Percentiles rank a stretch among this genome's conserved stretches.
phyloP scores from a whole-genome alignment of 2,888 invertebrate species.

The Polymixis lichenea region DNA sequence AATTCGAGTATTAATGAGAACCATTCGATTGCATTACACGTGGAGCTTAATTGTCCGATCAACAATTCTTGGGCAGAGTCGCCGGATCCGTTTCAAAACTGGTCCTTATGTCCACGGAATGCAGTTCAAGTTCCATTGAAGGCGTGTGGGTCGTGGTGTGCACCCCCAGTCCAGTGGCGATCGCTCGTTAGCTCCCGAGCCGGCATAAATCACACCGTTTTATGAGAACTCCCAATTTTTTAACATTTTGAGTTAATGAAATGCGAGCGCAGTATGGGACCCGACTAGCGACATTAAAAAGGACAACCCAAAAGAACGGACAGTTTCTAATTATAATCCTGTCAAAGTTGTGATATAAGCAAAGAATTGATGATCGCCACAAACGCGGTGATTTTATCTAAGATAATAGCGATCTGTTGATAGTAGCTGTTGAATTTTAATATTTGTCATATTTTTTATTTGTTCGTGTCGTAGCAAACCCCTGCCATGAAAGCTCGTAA shows the following conservation, averaged over 20 bases:
- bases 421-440: slow-evolving; percentile 83
- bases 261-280: slow-evolving; percentile 90
- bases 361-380: slow-evolving; percentile 88
- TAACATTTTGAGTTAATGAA: slow-evolving; percentile 87
- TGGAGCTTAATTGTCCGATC: slow-evolving; percentile 73
- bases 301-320: slow-evolving; percentile 88
- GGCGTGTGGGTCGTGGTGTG: slow-evolving; percentile 37
- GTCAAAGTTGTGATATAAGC: slow-evolving; percentile 88
- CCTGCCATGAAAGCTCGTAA: slow-evolving; percentile 64
- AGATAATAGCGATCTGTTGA: slow-evolving; percentile 83
- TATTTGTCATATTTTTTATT: slow-evolving; percentile 78
- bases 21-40: slow-evolving; percentile 67
- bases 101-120: slow-evolving; percentile 41
- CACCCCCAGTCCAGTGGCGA: slow-evolving; percentile 81
- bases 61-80: slow-evolving; percentile 53
- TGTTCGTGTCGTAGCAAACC: slow-evolving; percentile 62
- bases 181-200: slow-evolving; percentile 88
- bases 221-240: slow-evolving; percentile 89
- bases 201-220: slow-evolving; percentile 89
- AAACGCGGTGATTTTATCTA: slow-evolving; percentile 86
- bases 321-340: slow-evolving; percentile 90
- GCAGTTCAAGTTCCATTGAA: slow-evolving; percentile 48
- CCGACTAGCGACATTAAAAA: slow-evolving; percentile 90
- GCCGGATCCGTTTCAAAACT: slow-evolving; percentile 23
- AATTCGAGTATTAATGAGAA: slow-evolving; percentile 61